Evolutionary conservation across 2,113 vertebrate genomes (phyloP), one percentile per base, ranked within the genome.

Genomic region (Scophthalmus maximus): DNA sequence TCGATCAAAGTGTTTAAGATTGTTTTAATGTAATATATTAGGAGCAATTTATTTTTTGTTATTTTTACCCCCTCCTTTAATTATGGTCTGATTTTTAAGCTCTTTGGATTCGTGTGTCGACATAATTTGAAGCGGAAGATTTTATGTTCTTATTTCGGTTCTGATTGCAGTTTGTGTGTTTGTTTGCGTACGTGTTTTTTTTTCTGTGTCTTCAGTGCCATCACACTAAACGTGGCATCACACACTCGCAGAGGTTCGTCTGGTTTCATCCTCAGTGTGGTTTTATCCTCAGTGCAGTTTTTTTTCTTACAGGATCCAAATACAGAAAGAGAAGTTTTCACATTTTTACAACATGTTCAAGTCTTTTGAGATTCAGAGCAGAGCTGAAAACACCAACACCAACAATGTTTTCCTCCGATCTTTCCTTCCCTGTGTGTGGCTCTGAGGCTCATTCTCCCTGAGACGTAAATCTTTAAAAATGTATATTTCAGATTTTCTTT

Each of bases 1-100:
- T 85, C 60, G 76, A 89, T 84, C 87, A 86, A 86, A 86, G 57
- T 51, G 27, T 81, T 80, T 49, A n/a, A 78, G 20, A 76, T 69
- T 32, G 25, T 85, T 82, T 68, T 71, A 51, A 66, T 83, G 53
- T 89, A 79, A 86, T 66, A 87, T 85, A 78, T 77, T 62, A 82
- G 77, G 82, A 63, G 69, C 42, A 23, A 15, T 76, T 55, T 72
- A 63, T 76, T 73, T 83, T 74, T 68, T n/a, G n/a, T n/a, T 46
- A 20, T 47, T 79, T 78, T 81, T 56, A 56, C 1, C 12, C 4
- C 0, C 14, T 68, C 23, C 23, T 76, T 74, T 61, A 65, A 71
- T 85, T 81, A 27, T 82, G 68, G n/a, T 55, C 25, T 60, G 58
- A 76, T 87, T 85, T n/a, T 86, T 55, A 85, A 74, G 9, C 27